phyloP scores from a whole-genome alignment of 1,140 invertebrate genomes.

The Charaxes varanes region DNA sequence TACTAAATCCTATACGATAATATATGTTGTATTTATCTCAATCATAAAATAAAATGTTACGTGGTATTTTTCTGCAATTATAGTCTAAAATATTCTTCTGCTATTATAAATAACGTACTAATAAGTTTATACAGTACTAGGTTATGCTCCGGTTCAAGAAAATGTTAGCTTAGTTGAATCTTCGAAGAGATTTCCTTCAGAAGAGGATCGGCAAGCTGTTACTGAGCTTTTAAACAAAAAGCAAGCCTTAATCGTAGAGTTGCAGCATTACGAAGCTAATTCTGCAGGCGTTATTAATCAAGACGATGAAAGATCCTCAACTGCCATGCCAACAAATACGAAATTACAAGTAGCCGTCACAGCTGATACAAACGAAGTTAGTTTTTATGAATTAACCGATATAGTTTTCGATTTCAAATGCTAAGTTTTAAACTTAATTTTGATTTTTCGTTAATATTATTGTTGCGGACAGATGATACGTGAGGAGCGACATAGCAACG shows the following conservation, averaged over 20 bases:
- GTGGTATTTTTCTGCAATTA: too few species aligned
- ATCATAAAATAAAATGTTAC: too few species aligned
- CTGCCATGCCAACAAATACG: conserved; percentile 80
- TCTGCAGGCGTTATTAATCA: conserved; percentile 27
- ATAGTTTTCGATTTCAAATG: too few species aligned
- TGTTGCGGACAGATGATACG: too few species aligned
- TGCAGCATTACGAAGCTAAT: conserved; percentile 87
- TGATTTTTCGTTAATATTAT: too few species aligned
- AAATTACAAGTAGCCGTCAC: conserved; percentile 74
- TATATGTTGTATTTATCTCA: too few species aligned
- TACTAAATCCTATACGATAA: too few species aligned
- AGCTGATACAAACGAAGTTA: conserved; percentile 56
- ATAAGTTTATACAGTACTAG: conserved; percentile 77
- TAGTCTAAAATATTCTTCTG: too few species aligned
- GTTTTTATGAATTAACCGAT: too few species aligned
- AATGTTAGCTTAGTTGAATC: conserved; percentile 34
- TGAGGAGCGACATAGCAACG: too few species aligned
- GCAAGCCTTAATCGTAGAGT: conserved; percentile 86
- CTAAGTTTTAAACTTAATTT: too few species aligned
- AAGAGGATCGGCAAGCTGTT: conserved; percentile 84
- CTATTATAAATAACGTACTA: too few species aligned
- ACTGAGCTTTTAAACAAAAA: conserved; percentile 87
- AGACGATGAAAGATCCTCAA: conserved; percentile 42
- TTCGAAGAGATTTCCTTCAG: conserved; percentile 40
- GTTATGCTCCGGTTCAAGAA: conserved; percentile 78